phyloP scores from a whole-genome alignment of 2,797 vertebrate species.

The Tapera naevia region DNA sequence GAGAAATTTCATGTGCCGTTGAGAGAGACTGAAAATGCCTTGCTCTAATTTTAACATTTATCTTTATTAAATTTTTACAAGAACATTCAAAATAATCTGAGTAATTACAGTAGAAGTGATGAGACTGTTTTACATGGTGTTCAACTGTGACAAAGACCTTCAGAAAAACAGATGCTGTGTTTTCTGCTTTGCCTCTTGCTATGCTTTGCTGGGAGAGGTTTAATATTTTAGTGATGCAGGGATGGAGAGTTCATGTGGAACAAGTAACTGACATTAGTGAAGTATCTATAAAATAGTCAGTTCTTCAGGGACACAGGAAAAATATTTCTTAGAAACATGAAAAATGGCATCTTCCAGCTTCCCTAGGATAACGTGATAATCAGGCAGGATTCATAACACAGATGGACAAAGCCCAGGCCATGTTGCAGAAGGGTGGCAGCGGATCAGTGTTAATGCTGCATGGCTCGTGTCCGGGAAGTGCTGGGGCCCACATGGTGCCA shows the following conservation, averaged over 20 bases:
- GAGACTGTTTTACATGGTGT: not conserved
- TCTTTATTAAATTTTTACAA: constrained; percentile 57
- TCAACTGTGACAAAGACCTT: not conserved
- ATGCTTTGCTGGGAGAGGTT: not conserved
- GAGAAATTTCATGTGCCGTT: not conserved
- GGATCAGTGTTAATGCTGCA: not conserved
- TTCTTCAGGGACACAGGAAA: not conserved
- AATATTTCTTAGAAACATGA: not conserved
- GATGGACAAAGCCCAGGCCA: constrained; percentile 1
- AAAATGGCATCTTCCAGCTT: not conserved
- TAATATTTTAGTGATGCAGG: not conserved
- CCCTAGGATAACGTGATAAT: fast-evolving
- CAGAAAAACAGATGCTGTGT: not conserved
- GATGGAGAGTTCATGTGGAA: not conserved
- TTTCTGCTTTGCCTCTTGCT: not conserved
- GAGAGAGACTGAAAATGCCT: not conserved
- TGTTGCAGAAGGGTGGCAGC: not conserved
- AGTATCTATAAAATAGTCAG: not conserved
- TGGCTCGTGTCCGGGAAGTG: not conserved
- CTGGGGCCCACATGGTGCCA: not conserved
- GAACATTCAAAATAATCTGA: not conserved
- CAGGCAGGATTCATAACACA: not conserved
- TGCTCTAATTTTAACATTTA: not conserved
- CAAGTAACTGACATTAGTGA: not conserved
- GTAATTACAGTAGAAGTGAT: not conserved